Evolutionary conservation across 2,797 vertebrate genomes (phyloP).

Genomic region (Huso huso): DNA sequence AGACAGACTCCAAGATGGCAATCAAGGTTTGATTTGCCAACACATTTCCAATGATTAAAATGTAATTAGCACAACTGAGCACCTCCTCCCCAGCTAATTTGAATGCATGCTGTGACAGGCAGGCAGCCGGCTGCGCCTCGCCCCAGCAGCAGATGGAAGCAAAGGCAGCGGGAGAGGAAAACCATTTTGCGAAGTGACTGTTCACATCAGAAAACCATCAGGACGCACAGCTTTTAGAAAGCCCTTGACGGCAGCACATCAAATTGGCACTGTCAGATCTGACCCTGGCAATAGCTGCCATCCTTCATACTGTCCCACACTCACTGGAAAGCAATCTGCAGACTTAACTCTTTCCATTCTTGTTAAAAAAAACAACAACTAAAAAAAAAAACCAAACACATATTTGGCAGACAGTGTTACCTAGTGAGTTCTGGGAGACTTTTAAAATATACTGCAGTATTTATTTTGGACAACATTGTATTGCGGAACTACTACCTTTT

Average conservation of each 20-base stretch:
- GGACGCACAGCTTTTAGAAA: conserved; percentile 78
- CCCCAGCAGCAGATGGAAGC: conserved; percentile 98
- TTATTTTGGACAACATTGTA: too few species aligned
- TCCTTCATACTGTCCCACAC: conserved; percentile 81
- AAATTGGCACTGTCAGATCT: conserved; percentile 83
- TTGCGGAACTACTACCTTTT: too few species aligned
- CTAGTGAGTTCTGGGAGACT: too few species aligned
- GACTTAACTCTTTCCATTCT: conserved; percentile 62
- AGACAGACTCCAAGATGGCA: conserved; percentile 90
- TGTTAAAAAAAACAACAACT: too few species aligned
- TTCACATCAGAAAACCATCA: conserved; percentile 97
- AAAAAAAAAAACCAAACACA: too few species aligned
- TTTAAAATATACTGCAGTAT: too few species aligned
- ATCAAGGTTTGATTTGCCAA: conserved; percentile 99
- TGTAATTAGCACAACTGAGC: conserved; percentile 99
- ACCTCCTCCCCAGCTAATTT: conserved; percentile 99
- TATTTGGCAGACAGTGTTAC: too few species aligned
- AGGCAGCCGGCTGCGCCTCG: conserved; percentile 84
- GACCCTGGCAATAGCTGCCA: conserved; percentile 84
- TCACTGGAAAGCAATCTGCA: conserved; percentile 56
- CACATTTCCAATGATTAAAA: conserved; percentile 99
- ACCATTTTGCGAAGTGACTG: conserved; percentile 92
- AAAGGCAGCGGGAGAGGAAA: conserved; percentile 83
- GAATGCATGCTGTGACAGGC: conserved; percentile 97
- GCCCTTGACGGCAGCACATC: conserved; percentile 83